Evolutionary conservation across 2,113 vertebrate species (phyloP).

Genomic region (Hepsetus odoe): DNA sequence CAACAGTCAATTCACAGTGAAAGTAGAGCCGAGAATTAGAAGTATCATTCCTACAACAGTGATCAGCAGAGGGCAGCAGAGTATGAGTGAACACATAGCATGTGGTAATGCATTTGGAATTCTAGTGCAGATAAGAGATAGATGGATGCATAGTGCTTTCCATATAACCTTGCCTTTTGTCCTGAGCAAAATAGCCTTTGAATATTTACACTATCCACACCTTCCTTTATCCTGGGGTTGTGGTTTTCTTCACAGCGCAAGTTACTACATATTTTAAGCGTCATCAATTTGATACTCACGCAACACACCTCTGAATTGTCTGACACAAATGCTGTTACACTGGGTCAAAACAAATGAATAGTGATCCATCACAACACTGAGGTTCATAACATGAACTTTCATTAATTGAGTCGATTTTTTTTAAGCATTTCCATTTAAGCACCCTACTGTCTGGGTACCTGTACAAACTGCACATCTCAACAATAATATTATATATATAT

Average conservation of each 20-base stretch:
- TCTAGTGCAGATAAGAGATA: constrained; percentile 38
- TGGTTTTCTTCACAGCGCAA: constrained; percentile 12
- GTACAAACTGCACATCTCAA: no score
- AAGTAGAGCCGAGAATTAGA: neutral
- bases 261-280: constrained; percentile 14
- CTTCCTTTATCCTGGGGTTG: constrained; percentile 37
- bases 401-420: no score
- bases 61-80: constrained; percentile 54
- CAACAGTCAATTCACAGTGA: neutral
- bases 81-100: constrained; percentile 15
- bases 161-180: constrained; percentile 59
- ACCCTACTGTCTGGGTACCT: no score
- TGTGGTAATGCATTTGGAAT: constrained; percentile 18
- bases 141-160: constrained; percentile 50
- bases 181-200: constrained; percentile 46
- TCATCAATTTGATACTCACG: neutral
- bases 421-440: no score
- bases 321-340: neutral
- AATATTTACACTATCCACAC: constrained; percentile 53
- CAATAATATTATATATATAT: no score
- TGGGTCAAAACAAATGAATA: no score
- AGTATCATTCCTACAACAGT: neutral
- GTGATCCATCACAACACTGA: no score
- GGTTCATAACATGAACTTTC: no score
- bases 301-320: neutral